Evolutionary conservation across 2,113 vertebrate species (phyloP).

Genomic region (Triplophysa rosa): DNA sequence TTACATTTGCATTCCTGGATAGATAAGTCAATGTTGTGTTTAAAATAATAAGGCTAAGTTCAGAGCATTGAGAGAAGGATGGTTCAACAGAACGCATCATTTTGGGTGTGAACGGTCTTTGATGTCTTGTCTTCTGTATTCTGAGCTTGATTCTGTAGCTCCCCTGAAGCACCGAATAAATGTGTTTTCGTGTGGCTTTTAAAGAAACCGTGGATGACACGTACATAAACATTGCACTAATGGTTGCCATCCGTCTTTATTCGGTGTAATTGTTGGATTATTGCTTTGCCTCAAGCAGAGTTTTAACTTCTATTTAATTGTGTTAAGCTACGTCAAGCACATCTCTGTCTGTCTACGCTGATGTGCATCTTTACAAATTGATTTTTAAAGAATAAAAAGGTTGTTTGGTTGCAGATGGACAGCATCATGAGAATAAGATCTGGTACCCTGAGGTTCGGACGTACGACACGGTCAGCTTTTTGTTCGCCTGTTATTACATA

Average conservation of each 20-base stretch:
- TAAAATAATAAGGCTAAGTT: background rate
- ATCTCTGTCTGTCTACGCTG: background rate
- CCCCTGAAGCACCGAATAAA: background rate
- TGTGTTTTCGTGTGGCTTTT: background rate
- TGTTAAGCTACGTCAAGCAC: background rate
- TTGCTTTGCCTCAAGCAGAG: constrained; percentile 16
- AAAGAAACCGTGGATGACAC: background rate
- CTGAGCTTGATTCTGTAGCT: background rate
- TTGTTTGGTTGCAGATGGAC: background rate
- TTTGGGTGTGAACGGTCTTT: constrained; percentile 6
- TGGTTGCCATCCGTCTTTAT: constrained; percentile 12
- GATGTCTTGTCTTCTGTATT: background rate
- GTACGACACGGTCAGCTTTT: background rate
- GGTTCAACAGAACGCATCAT: background rate
- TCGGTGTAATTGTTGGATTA: background rate
- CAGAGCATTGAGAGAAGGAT: background rate
- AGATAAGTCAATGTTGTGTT: background rate
- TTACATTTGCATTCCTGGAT: no score
- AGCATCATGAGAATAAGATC: background rate
- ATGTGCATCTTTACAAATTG: background rate
- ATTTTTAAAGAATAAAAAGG: constrained; percentile 1
- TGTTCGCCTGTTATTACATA: background rate
- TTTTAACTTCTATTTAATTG: constrained; percentile 26
- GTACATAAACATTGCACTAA: background rate
- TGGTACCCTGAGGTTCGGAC: background rate